phyloP scores from a whole-genome alignment of 2,888 invertebrate species.

The Fragum whitleyi region DNA sequence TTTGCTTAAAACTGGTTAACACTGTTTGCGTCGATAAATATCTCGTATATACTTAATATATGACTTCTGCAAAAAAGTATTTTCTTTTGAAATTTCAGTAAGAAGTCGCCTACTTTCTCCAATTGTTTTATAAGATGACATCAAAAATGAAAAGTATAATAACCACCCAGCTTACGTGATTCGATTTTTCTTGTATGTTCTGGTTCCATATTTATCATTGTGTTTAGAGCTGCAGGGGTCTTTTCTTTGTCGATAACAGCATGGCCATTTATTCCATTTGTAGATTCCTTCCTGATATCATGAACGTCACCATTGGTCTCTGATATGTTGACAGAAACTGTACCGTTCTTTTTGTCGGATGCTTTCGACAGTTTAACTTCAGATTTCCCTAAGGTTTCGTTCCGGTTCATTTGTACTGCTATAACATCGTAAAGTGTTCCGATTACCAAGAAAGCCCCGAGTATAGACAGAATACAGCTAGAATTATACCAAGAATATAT shows the following conservation, averaged over 20 bases:
- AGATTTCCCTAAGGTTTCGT: not conserved
- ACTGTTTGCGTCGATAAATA: too few relatives aligned
- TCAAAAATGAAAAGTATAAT: too few relatives aligned
- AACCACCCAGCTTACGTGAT: not conserved
- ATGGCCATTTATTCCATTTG: not conserved
- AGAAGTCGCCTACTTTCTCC: too few relatives aligned
- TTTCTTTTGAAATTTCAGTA: too few relatives aligned
- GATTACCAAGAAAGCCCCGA: not conserved
- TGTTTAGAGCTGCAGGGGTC: not conserved
- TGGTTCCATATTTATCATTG: not conserved
- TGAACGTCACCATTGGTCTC: not conserved
- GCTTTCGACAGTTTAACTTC: not conserved
- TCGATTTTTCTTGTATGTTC: not conserved
- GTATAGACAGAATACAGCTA: not conserved
- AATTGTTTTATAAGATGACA: too few relatives aligned
- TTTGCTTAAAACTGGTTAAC: too few relatives aligned
- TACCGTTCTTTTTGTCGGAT: not conserved
- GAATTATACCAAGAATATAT: not conserved
- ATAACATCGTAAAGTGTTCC: constrained; percentile 13
- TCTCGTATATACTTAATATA: too few relatives aligned
- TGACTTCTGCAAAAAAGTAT: too few relatives aligned
- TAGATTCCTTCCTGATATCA: not conserved
- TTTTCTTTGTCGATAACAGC: not conserved
- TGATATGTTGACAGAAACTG: not conserved
- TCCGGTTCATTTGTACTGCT: not conserved